These are phyloP conservation scores for Dendrophyllia cribrosa DNA, from an alignment of 64 coral and sea anemone genomes.

Conservation along the genomic window DNA sequence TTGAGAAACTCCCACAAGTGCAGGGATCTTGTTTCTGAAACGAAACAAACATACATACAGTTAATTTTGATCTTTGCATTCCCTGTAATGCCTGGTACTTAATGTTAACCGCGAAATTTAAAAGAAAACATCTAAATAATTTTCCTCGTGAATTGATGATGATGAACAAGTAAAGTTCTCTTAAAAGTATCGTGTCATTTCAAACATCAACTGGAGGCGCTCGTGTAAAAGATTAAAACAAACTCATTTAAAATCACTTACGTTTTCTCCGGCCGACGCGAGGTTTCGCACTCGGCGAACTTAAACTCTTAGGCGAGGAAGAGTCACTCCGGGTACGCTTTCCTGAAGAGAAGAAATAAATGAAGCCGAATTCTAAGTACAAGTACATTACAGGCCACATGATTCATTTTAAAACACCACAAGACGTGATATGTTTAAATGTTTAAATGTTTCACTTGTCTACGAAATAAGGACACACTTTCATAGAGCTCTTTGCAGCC, in stretches of 20 bases:
- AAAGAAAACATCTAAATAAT: too few relatives aligned
- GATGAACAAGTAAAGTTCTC: too few relatives aligned
- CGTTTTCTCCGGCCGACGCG: slow-evolving; percentile 48
- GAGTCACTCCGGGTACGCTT: not conserved
- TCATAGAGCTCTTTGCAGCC: too few relatives aligned
- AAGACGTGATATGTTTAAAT: too few relatives aligned
- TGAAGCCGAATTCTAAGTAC: not conserved
- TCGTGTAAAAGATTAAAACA: not conserved
- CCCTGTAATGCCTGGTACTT: too few relatives aligned
- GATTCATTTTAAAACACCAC: too few relatives aligned
- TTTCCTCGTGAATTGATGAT: too few relatives aligned
- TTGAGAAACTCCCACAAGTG: slow-evolving; percentile 99
- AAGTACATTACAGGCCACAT: not conserved
- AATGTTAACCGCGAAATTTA: too few relatives aligned
- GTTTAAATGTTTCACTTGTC: too few relatives aligned
- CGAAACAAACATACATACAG: not conserved
- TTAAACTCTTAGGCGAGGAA: slow-evolving; percentile 3
- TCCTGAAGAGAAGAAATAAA: not conserved
- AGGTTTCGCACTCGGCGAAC: slow-evolving; percentile 22
- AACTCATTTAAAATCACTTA: not conserved
- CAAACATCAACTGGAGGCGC: not conserved
- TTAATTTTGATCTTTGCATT: too few relatives aligned
- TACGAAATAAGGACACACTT: too few relatives aligned
- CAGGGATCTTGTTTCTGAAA: slow-evolving; percentile 91
- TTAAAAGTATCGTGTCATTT: not conserved